Base-by-base conservation (phyloP, 1,140 invertebrate species). In the Atta cephalotes region DNA sequence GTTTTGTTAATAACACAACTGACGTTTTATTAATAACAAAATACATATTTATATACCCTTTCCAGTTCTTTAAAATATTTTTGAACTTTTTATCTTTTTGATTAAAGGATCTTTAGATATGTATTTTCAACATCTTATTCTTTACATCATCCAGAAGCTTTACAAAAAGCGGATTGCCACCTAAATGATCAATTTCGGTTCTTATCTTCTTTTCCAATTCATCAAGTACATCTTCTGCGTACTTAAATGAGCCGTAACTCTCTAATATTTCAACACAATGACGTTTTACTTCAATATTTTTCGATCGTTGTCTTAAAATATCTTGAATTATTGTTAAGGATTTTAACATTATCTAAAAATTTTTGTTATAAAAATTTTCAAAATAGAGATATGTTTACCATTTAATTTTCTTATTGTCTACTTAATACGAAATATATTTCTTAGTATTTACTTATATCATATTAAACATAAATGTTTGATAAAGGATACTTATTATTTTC, bases 401-500 rank as follows among this genome's bases (percentile, higher is more conserved):
- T 45, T 45, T 45, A 45, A 45, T 10, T 45, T 45, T 45, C 1
- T 45, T 45, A 10, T 45, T 45, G 9, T 45, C 9, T 45, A 25
- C 25, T 25, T 45, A 45, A 45, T 45, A 45, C 39, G 10, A 45
- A 45, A 45, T 45, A 45, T 45, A 9, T 45, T 45, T 0, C 39
- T 45, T 45, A 25, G 25, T 25, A 25, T 25, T 25, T 25, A 45
- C 9, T 45, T n/a, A 39, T 25, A n/a, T 53, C 28, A 25, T 25
- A 25, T 25, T 12, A n/a, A 68, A 39, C 45, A 68, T 51, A 25
- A 62, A 25, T 28, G 76, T 31, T 63, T 31, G 2, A 5, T 65
- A 97, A 97, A 97, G 96, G 97, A 97, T 98, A 98, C 98, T 98
- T 89, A 99, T 96, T 72, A 99, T 97, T 96, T 98, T 98, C 87